Evolutionary conservation across 2,113 vertebrate species (phyloP), one percentile per base, ranked within the genome.

Genomic region (Pseudopodoces humilis): DNA sequence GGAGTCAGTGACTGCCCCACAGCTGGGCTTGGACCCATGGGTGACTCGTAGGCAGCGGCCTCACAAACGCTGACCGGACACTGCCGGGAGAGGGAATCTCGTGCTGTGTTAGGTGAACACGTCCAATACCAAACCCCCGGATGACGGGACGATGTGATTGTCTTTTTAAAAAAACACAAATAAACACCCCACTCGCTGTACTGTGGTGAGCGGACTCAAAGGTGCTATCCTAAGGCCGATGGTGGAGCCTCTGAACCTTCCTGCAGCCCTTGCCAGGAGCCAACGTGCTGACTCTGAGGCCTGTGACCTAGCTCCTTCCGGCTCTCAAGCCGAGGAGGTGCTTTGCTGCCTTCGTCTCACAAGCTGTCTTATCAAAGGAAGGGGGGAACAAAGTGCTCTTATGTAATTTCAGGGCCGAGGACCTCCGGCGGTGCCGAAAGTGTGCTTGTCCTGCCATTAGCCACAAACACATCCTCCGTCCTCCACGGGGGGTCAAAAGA

Each of bases 401-500:
- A 81, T 53, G 80, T 91, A 20, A 58, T 85, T 95, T 92, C 89
- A 92, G 92, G 75, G 64, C 94, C 11, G 50, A 90, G 83, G 68
- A 58, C 69, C 52, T 94, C 43, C 15, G 0, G 83, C 5, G 0
- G 46, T 80, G 92, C 67, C 1, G 23, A 62, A 55, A 15, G 62
- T 39, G 63, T 46, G 31, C 50, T 85, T 93, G 75, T 86, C 90
- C 81, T 58, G 83, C 83, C 50, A 0, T 75, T 83, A 68, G 89
- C 88, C 5, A 8, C 8, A 30, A 96, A 63, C 80, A 68, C 58
- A 12, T 37, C 55, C 79, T 83, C 49, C 79, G 62, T 77, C 46
- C 83, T 91, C 85, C 47, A 25, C 18, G 1, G 52, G 52, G 95
- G 62, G 47, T 92, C 77, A 43, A 53, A 92, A 64, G 58, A 82